phyloP scores from a whole-genome alignment of 2,888 invertebrate species.

The Nomada flava region DNA sequence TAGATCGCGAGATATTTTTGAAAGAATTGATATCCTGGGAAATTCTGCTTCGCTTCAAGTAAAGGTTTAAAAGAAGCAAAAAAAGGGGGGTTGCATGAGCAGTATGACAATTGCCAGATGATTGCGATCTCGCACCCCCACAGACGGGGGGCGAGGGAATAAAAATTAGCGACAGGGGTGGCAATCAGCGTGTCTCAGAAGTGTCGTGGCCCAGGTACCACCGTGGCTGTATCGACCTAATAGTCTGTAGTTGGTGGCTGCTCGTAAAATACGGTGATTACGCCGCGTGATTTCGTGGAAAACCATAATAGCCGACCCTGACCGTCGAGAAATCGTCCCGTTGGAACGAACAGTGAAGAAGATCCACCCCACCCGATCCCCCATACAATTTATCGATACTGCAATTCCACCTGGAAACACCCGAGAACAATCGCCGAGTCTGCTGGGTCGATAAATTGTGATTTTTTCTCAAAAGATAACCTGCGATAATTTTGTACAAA shows the following conservation, averaged over 20 bases:
- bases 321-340: conserved; percentile 37
- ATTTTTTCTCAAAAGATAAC: no score
- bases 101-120: conserved; percentile 55
- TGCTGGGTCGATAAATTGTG: no score
- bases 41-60: conserved; percentile 1
- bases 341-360: conserved; percentile 1
- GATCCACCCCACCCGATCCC: background rate
- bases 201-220: conserved; percentile 15
- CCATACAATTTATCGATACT: conserved; percentile 26
- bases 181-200: conserved; percentile 53
- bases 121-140: conserved; percentile 38
- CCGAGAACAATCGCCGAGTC: no score
- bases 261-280: conserved; percentile 54
- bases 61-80: conserved; percentile 2
- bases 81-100: background rate
- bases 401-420: conserved; percentile 10
- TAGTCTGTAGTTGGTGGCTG: conserved; percentile 27
- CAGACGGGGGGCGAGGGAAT: background rate
- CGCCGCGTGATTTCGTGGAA: conserved; percentile 49
- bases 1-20: background rate
- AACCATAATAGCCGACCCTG: conserved; percentile 48
- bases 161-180: conserved; percentile 37
- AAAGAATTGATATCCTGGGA: background rate
- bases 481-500: no score
- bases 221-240: conserved; percentile 49